phyloP scores from a whole-genome alignment of 2,888 invertebrate species.

The Eupithecia centaureata region DNA sequence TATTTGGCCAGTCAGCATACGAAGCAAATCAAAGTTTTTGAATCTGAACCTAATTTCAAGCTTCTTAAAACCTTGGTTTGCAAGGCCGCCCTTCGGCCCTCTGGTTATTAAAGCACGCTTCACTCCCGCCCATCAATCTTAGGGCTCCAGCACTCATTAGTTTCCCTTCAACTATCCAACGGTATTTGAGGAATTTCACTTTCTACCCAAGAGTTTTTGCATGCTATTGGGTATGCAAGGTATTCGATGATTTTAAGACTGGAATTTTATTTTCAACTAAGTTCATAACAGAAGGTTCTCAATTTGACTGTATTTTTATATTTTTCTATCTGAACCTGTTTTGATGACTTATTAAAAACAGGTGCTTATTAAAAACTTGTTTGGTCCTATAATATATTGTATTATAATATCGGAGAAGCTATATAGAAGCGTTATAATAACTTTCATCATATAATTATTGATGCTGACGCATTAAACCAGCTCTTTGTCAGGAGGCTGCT shows the following conservation, averaged over 20 bases:
- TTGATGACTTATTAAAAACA: no score
- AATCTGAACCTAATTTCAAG: background rate
- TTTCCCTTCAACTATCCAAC: slow-evolving; percentile 26
- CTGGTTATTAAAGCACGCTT: slow-evolving; percentile 9
- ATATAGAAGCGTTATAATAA: no score
- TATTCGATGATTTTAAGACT: background rate
- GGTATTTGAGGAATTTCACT: slow-evolving; percentile 17
- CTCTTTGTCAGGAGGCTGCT: no score
- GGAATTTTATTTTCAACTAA: background rate
- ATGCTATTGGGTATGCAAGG: background rate
- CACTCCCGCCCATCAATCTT: slow-evolving; percentile 21
- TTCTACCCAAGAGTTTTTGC: slow-evolving; percentile 9
- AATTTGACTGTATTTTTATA: no score
- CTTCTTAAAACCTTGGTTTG: background rate
- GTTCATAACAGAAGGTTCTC: no score
- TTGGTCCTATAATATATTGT: no score
- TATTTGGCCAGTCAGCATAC: no score
- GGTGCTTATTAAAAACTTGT: no score
- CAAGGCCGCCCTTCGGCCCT: background rate
- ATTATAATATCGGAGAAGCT: no score
- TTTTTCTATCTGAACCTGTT: no score
- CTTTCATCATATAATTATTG: no score
- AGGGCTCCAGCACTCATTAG: slow-evolving; percentile 22
- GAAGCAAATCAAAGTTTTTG: background rate
- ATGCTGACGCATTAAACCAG: no score